Evolutionary conservation across 2,113 vertebrate genomes (phyloP), one percentile per base, ranked within the genome.

Genomic region (Apus apus): DNA sequence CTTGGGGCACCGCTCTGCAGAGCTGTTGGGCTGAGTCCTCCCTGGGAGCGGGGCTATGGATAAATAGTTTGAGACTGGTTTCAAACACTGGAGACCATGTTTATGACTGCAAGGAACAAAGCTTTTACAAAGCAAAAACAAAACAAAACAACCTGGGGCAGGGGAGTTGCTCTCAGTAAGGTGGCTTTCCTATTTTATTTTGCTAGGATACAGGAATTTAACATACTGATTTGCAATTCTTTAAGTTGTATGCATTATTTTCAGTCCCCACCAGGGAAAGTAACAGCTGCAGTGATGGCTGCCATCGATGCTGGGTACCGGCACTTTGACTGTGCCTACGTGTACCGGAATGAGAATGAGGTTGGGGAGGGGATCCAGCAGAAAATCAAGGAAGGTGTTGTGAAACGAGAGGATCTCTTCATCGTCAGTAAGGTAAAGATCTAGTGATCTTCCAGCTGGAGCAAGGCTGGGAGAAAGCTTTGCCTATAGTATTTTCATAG

Each of bases 321-420:
- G 14, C 99, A 99, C 95, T 97, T 99, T 0, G 99, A 99, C 67
- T 98, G 98, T 1, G 99, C 99, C 27, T 97, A 97, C 0, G 93
- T 98, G 22, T 99, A 99, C 92, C 77, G 97, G 84, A 99, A 99
- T 1, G 99, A 99, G 96, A 94, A 65, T 0, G 98, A 99, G 38
- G 96, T 99, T 5, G 99, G 99, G 5, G 88, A 94, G 0, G 98
- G 98, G 16, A 95, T 99, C 78, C 95, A 96, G 16, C 89, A 98
- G 60, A 98, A 98, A 97, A 98, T 99, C 67, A 97, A 98, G 71
- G 96, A 98, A 67, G 97, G 98, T 0, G 85, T 90, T 46, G 98
- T 99, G 62, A 99, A 98, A 58, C 96, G 98, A 45, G 98, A 99
- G 30, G 98, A 99, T 3, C 97, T 99, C 17, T 99, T 99, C 50